Percentiles rank a stretch among this genome's conserved stretches.
phyloP scores from a whole-genome alignment of 2,113 vertebrate species.

The Megaptera novaeangliae region DNA sequence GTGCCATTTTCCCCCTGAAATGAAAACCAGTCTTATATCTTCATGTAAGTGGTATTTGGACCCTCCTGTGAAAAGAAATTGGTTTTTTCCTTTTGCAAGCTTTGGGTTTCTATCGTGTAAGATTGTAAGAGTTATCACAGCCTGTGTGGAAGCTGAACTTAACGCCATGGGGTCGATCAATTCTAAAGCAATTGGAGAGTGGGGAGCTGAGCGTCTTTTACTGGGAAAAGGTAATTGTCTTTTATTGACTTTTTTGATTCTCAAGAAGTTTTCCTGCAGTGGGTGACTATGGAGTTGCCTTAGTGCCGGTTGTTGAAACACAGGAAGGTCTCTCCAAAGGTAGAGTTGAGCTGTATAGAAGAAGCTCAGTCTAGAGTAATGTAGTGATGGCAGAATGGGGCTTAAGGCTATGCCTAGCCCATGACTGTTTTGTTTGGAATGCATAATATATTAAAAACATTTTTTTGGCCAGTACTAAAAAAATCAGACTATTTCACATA shows the following conservation, averaged over 20 bases:
- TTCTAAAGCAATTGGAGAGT: conserved; percentile 4
- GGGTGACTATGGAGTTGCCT: background rate
- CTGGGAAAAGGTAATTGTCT: background rate
- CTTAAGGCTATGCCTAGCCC: background rate
- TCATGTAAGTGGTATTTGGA: background rate
- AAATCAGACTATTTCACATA: background rate
- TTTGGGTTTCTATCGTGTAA: background rate
- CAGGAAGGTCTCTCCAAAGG: background rate
- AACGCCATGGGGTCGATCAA: background rate
- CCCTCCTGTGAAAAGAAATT: background rate
- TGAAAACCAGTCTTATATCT: background rate
- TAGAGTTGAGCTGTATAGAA: background rate
- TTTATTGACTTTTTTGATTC: background rate
- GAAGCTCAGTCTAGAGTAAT: background rate
- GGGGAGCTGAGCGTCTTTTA: background rate
- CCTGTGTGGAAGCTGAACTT: background rate
- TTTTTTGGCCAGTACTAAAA: background rate
- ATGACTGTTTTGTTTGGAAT: background rate
- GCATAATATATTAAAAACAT: background rate
- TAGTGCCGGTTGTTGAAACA: background rate
- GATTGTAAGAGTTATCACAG: background rate
- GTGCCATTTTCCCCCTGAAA: background rate
- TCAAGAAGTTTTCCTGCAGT: background rate
- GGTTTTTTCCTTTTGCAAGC: background rate
- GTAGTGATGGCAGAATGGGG: accelerated